Evolutionary conservation across 30 jellyfish, hydroid and myxozoan species (phyloP).

Genomic region (Cassiopea andromeda): DNA sequence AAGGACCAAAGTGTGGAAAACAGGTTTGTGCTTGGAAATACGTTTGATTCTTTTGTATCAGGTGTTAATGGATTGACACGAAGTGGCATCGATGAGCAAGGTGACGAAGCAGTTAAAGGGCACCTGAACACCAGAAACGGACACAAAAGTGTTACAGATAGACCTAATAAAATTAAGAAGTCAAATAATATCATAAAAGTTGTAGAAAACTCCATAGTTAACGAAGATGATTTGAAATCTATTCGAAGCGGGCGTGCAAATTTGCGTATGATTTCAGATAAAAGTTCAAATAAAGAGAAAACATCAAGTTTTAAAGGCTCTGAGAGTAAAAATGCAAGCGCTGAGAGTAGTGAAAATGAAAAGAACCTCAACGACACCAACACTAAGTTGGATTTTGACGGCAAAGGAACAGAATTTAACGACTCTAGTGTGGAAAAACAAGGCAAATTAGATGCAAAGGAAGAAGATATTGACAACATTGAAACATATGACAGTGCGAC

Average conservation of each 20-base stretch:
- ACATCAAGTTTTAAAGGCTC: neutral
- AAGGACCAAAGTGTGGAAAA: neutral
- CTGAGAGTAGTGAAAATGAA: neutral
- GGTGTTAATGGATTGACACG: neutral
- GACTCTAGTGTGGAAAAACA: neutral
- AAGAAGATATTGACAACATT: neutral
- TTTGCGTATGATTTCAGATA: neutral
- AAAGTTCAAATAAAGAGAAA: neutral
- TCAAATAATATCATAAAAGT: neutral
- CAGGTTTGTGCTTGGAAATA: neutral
- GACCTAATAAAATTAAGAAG: neutral
- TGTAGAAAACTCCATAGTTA: neutral
- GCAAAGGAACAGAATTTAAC: neutral
- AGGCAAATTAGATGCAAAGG: neutral
- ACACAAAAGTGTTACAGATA: neutral
- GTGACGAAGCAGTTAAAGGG: neutral
- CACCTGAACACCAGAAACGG: neutral
- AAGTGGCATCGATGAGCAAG: neutral
- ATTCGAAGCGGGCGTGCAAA: neutral
- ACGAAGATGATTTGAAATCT: neutral
- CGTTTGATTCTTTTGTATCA: neutral
- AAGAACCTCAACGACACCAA: neutral
- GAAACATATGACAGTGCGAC: slow-evolving; percentile 3
- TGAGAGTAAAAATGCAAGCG: neutral
- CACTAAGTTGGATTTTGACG: neutral